These are phyloP conservation scores for Paedocypris micromegethes DNA, from an alignment of 2,797 vertebrate species.

Conservation along the genomic window DNA sequence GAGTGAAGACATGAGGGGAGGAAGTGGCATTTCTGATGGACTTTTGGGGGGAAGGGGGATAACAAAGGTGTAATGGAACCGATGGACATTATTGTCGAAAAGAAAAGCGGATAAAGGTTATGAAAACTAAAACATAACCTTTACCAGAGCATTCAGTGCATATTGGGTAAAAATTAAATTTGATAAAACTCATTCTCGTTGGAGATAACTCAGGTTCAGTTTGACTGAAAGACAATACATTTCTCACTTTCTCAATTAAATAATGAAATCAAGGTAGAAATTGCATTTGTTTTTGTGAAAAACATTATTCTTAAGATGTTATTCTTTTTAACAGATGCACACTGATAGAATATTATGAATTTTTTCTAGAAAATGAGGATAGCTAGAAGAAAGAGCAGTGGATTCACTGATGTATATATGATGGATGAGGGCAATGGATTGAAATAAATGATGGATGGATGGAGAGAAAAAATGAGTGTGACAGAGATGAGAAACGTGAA, in stretches of 20 bases:
- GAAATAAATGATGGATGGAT: constrained; percentile 31
- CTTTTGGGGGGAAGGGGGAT: constrained; percentile 10
- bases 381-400: constrained; percentile 41
- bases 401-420: constrained; percentile 34
- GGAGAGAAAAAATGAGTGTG: constrained; percentile 20
- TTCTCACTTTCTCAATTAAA: no score
- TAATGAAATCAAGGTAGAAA: no score
- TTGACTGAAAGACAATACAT: no score
- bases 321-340: no score
- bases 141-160: no score
- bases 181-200: no score
- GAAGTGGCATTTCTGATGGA: constrained; percentile 33
- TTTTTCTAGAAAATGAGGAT: constrained; percentile 14
- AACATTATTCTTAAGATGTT: no score
- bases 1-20: constrained; percentile 37
- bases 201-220: no score
- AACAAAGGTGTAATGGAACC: constrained; percentile 13
- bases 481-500: constrained; percentile 1
- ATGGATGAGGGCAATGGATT: constrained; percentile 27
- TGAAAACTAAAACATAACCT: no score
- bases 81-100: constrained; percentile 15
- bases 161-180: no score
- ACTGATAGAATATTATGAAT: background rate
- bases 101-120: no score
- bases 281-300: no score